Percentiles rank a stretch among this genome's conserved stretches.
phyloP scores from a whole-genome alignment of 2,888 invertebrate genomes.

The Chironomus riparius region DNA sequence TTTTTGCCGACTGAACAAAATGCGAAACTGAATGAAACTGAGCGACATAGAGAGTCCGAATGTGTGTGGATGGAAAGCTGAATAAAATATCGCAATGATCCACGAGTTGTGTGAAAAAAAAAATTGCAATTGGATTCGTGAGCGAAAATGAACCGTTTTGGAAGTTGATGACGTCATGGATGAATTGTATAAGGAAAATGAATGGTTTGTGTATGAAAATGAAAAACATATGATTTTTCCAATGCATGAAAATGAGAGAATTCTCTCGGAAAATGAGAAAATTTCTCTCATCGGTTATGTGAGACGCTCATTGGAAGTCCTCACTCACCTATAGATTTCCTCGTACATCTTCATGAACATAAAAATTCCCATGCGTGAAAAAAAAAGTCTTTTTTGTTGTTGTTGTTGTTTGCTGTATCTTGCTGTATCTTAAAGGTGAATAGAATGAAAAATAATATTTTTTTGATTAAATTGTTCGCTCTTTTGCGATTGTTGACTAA shows the following conservation, averaged over 20 bases:
- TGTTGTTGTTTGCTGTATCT: too few relatives aligned
- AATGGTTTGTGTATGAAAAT: background rate
- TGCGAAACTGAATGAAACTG: conserved; percentile 26
- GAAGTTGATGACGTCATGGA: conserved; percentile 25
- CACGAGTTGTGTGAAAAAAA: conserved; percentile 9
- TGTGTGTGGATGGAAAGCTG: background rate
- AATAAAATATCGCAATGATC: background rate
- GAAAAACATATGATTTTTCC: conserved; percentile 27
- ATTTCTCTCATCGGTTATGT: background rate
- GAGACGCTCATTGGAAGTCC: too few relatives aligned
- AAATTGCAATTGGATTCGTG: conserved; percentile 8
- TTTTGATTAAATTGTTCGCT: too few relatives aligned
- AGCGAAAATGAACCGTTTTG: conserved; percentile 17
- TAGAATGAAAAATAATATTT: too few relatives aligned
- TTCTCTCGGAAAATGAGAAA: background rate
- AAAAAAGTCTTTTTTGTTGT: too few relatives aligned
- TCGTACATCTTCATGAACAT: too few relatives aligned
- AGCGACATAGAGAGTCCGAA: background rate
- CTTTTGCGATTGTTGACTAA: too few relatives aligned
- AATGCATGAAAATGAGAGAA: conserved; percentile 9
- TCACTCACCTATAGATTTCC: too few relatives aligned
- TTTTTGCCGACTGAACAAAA: conserved; percentile 19
- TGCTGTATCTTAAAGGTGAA: too few relatives aligned
- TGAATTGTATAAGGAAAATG: background rate
- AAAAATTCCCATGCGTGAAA: too few relatives aligned